Base-by-base conservation (phyloP, 1,140 invertebrate genomes). In the Glossosoma conforme region DNA sequence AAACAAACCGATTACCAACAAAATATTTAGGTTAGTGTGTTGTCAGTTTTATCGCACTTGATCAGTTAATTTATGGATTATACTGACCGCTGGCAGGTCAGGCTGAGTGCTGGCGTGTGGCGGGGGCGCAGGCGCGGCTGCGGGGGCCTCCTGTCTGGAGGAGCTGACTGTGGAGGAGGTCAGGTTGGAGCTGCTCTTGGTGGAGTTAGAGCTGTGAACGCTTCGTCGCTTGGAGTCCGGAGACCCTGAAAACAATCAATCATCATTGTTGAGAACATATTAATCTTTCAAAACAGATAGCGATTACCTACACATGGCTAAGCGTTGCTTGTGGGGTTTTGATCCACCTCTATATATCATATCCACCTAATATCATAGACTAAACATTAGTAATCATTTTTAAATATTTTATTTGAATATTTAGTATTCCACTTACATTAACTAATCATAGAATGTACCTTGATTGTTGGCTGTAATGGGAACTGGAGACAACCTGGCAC, bases 201-300 rank as follows among this genome's bases (percentile, higher is more conserved):
- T 75, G 0, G 70, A 73, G 45, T 75, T 75, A 2, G 70, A 72
- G 46, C 72, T 75, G 61, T 73, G 72, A 2, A 72, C 70, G 47
- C 72, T 75, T n/a, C 72, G 66, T 1, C 72, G 61, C 48, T 75
- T 75, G 49, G 71, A 70, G 13, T 75, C 72, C 3, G 72, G 70
- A 2, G 71, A 73, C 17, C 62, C 69, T 68, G 61, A 4, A 24
- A 18, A 22, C 14, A 36, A 28, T n/a, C 25, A 8, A 28, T n/a
- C n/a, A 28, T 8, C 25, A 28, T 28, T 6, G 6, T 28, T 28
- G n/a, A 28, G n/a, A 28, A 28, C 6, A 28, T 28, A 28, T 28
- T 6, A 28, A 8, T 28, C 6, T 28, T 28, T 28, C n/a, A n/a
- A 28, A 28, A 28, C 6, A 8, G 6, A 8, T 8, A 8, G 25